A percentile compares a stretch with the other conserved stretches of the same genome.
These are phyloP conservation scores for Phytoseiulus persimilis DNA, from an alignment of 2,888 invertebrate genomes.

Conservation along the genomic window DNA sequence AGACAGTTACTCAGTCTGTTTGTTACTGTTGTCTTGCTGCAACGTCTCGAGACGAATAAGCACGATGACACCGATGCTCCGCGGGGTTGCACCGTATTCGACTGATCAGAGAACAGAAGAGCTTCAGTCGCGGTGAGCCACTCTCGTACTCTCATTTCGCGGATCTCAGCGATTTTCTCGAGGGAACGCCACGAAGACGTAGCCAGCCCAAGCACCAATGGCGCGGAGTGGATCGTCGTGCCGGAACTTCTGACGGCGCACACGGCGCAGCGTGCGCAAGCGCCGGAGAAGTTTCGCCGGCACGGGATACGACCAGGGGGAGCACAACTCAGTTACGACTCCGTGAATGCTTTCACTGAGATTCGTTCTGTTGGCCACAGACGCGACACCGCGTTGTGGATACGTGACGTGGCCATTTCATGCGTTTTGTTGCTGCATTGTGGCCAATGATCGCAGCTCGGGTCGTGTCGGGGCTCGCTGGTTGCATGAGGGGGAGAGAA, in stretches of 20 bases:
- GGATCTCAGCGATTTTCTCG: too few relatives aligned
- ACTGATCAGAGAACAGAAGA: too few relatives aligned
- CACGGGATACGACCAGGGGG: neutral
- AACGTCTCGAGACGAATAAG: neutral
- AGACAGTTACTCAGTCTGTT: neutral
- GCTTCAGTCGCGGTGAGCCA: too few relatives aligned
- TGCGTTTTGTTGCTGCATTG: neutral
- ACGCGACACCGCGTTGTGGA: neutral
- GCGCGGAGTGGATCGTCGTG: too few relatives aligned
- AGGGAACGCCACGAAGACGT: too few relatives aligned
- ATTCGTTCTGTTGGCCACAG: neutral
- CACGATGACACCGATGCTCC: too few relatives aligned
- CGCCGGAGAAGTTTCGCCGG: neutral
- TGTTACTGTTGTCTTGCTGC: neutral
- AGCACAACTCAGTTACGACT: neutral
- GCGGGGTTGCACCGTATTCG: too few relatives aligned
- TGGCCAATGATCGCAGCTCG: neutral
- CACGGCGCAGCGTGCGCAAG: neutral
- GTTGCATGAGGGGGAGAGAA: neutral
- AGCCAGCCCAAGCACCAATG: too few relatives aligned
- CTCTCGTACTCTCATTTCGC: too few relatives aligned
- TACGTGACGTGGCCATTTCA: neutral
- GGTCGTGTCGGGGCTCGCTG: neutral
- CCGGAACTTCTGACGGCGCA: too few relatives aligned
- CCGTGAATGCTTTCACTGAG: neutral